phyloP scores from a whole-genome alignment of 1,140 invertebrate genomes.

The Aleiodes sp. region DNA sequence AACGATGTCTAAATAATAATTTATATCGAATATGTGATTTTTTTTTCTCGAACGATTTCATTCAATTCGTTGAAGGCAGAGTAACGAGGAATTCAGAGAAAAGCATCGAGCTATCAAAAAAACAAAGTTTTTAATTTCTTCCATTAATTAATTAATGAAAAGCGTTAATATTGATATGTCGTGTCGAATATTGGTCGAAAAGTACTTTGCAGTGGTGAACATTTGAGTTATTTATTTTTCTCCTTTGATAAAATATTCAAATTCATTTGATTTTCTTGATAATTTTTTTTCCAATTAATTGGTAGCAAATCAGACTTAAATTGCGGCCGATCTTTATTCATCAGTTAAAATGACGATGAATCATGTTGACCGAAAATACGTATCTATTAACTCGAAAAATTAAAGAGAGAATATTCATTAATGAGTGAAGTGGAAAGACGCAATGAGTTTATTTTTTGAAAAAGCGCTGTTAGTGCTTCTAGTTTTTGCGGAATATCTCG shows the following conservation, averaged over 20 bases:
- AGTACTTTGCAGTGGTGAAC: conserved; percentile 5
- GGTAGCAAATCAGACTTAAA: conserved; percentile 39
- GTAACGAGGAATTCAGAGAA: background rate
- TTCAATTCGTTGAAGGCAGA: background rate
- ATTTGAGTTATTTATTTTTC: conserved; percentile 5
- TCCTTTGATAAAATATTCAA: background rate
- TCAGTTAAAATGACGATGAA: no score
- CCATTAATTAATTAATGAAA: conserved; percentile 34
- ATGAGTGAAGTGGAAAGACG: no score
- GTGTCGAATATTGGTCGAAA: conserved; percentile 42
- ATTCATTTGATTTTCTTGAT: background rate
- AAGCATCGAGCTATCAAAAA: background rate
- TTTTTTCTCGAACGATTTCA: no score
- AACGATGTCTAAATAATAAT: conserved; percentile 4
- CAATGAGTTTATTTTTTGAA: no score
- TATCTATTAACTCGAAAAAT: no score
- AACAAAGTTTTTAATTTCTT: conserved; percentile 8
- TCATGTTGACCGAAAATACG: no score
- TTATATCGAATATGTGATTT: background rate
- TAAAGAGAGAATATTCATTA: no score
- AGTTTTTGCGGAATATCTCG: no score
- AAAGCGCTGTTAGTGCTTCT: no score
- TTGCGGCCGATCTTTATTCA: background rate
- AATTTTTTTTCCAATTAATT: conserved; percentile 25
- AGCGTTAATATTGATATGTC: conserved; percentile 30